Percentiles rank a stretch among this genome's conserved stretches.
phyloP scores from a whole-genome alignment of 2,113 vertebrate genomes.

The Seriola dumerili region DNA sequence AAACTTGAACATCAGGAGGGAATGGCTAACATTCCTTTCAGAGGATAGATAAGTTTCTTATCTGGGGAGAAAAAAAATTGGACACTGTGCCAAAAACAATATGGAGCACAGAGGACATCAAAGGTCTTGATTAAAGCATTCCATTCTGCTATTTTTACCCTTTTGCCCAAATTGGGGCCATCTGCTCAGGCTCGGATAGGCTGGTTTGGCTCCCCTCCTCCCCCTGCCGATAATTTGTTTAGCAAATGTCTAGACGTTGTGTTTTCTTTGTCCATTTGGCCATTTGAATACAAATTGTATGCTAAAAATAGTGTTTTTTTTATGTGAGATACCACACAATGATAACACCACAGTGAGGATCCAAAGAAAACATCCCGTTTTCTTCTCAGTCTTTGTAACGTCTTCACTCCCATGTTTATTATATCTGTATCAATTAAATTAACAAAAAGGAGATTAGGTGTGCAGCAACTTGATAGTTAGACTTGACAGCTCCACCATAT shows the following conservation, averaged over 20 bases:
- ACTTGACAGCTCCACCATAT: neutral
- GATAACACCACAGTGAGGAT: neutral
- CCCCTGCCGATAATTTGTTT: slow-evolving; percentile 44
- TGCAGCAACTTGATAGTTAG: neutral
- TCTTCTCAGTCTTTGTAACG: neutral
- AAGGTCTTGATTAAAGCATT: slow-evolving; percentile 84
- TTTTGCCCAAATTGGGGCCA: slow-evolving; percentile 69
- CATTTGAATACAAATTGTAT: slow-evolving; percentile 4
- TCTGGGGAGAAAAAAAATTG: slow-evolving; percentile 71
- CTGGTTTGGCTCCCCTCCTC: slow-evolving; percentile 2
- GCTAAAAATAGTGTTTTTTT: neutral
- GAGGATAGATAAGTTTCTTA: slow-evolving; percentile 74
- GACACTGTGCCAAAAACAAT: slow-evolving; percentile 76
- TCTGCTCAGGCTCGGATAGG: slow-evolving; percentile 49
- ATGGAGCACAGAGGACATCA: slow-evolving; percentile 66
- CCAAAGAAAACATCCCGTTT: slow-evolving; percentile 9
- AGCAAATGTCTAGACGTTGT: slow-evolving; percentile 56
- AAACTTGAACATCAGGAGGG: slow-evolving; percentile 41
- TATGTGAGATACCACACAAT: neutral
- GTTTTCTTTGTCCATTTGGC: slow-evolving; percentile 11
- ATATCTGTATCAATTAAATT: neutral
- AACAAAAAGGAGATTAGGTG: neutral
- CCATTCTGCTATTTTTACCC: slow-evolving; percentile 79
- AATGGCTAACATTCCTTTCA: slow-evolving; percentile 59
- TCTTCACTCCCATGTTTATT: neutral